A percentile compares a stretch with the other conserved stretches of the same genome.
Conservation (phyloP, 2,888 invertebrate genomes). For the Tetrapedia diversipes region DNA sequence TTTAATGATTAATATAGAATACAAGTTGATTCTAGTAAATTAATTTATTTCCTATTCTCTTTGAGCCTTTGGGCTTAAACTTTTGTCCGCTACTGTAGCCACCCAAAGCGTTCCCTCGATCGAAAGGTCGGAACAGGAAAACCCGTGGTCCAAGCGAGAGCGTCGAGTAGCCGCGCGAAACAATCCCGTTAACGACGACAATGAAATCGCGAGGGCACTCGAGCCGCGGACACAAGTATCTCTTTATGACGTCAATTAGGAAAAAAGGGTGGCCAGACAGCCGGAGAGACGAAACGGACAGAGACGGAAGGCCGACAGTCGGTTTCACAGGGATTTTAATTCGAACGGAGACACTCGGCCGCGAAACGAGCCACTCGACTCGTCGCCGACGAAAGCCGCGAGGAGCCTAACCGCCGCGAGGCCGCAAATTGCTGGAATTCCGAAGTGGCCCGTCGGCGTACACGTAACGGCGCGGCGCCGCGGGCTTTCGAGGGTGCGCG, state of each 20-base stretch:
- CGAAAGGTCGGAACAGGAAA: neutral
- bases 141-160: neutral
- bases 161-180: neutral
- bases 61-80: too few relatives aligned
- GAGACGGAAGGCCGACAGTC: too few relatives aligned
- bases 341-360: conserved; percentile 25
- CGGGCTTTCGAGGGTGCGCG: neutral
- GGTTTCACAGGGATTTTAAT: conserved; percentile 28
- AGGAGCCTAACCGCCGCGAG: conserved; percentile 12
- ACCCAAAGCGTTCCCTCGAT: neutral
- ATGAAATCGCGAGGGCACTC: neutral
- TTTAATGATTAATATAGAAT: too few relatives aligned
- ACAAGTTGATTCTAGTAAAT: too few relatives aligned
- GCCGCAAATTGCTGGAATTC: conserved; percentile 39
- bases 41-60: too few relatives aligned
- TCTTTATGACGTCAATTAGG: conserved; percentile 18
- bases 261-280: neutral
- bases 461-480: neutral
- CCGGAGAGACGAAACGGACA: too few relatives aligned
- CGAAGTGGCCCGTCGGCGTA: conserved; percentile 36
- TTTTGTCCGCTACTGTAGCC: too few relatives aligned
- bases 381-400: conserved; percentile 19
- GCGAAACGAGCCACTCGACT: conserved; percentile 38
- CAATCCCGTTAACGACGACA: conserved; percentile 25
- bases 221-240: neutral